Conservation (phyloP, 2,797 vertebrate genomes). For the Phrynocephalus vlangalii region DNA sequence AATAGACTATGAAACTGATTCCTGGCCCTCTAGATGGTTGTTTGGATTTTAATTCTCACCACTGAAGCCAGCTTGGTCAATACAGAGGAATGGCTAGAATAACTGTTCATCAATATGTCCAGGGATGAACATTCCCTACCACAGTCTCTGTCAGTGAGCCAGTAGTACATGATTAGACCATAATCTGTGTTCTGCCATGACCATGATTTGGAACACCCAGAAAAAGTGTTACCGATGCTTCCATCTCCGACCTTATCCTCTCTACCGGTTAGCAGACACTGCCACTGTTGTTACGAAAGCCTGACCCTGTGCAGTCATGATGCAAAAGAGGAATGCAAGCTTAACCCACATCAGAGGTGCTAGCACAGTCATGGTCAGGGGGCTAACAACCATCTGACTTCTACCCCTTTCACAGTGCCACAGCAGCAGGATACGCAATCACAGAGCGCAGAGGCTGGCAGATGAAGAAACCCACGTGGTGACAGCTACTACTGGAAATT, state of each 20-base stretch:
- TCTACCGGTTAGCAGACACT: not conserved
- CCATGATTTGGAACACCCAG: too few species aligned
- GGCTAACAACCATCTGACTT: not conserved
- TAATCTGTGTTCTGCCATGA: too few species aligned
- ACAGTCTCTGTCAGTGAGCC: not conserved
- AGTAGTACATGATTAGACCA: too few species aligned
- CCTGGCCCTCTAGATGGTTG: not conserved
- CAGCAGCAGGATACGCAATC: not conserved
- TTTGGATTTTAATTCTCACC: not conserved
- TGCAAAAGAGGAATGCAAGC: not conserved
- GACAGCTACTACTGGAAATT: not conserved
- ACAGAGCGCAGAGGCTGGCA: not conserved
- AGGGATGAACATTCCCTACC: not conserved
- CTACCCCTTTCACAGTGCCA: not conserved
- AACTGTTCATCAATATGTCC: not conserved
- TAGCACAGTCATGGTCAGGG: not conserved
- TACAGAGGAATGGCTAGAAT: not conserved
- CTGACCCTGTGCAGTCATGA: not conserved
- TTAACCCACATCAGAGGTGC: not conserved
- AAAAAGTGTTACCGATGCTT: not conserved
- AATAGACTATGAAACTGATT: not conserved
- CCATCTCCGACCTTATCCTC: not conserved
- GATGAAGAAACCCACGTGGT: not conserved
- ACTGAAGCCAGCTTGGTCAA: not conserved
- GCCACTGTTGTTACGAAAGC: not conserved